Base-by-base conservation (phyloP, 1,140 invertebrate species). In the Drosophila oshimai region DNA sequence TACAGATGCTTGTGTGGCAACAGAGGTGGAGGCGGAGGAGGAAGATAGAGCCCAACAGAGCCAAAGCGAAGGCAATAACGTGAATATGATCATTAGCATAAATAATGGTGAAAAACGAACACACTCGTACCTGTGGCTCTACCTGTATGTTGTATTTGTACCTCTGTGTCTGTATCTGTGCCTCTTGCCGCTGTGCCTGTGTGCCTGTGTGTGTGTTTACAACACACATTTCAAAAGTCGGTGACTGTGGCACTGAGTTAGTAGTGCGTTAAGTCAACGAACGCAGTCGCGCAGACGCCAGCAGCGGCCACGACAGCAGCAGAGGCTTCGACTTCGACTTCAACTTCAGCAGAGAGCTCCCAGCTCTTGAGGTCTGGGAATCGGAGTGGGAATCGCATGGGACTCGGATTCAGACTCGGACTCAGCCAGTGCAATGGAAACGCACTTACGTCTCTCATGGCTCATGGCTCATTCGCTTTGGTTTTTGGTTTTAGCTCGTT, bases 201-300 rank as follows among this genome's bases (percentile, higher is more conserved):
- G 26, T 47, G 34, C 15, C 24, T 20, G 13, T 34, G 17, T 34
- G 33, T 29, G 53, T 73, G 70, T 73, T 73, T 83, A 83, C 79
- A 84, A 83, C 70, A 83, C 79, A 86, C 81, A 86, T 84, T 86
- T 84, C 83, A 87, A 90, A 87, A 88, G 83, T 90, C 88, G 88
- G 88, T 89, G 79, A 84, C 79, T 84, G 74, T 84, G 79, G 79
- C 79, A 84, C 73, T 83, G 74, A 83, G 79, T 83, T 83, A 83
- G 79, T 84, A 84, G 88, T 89, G 83, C 88, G 81, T 88, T 83
- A 87, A 89, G 87, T 89, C 87, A 89, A 89, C 79, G 87, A 89
- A 79, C 87, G 87, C 80, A 58, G 84, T 51, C 84, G 84, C 79
- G 79, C 64, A 86, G 79, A 74, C 80, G 80, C 54, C 37, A 55